A percentile compares a stretch with the other conserved stretches of the same genome.
Evolutionary conservation across 2,113 vertebrate genomes (phyloP).

Genomic region (Lepus americanus): DNA sequence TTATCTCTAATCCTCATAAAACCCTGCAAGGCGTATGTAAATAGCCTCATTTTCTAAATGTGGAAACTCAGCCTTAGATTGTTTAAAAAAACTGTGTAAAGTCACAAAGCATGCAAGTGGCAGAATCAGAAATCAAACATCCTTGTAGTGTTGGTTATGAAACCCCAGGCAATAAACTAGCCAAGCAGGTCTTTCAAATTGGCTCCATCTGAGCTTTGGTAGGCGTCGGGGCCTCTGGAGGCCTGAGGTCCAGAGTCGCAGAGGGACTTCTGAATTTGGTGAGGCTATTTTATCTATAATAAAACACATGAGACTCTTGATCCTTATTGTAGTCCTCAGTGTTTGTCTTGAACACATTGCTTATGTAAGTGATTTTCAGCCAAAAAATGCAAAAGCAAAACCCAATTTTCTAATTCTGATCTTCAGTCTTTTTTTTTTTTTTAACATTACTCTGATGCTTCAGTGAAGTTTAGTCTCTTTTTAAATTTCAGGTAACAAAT

Average conservation of each 20-base stretch:
- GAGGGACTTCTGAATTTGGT: not conserved
- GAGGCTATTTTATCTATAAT: not conserved
- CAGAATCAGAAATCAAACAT: slow-evolving; percentile 52
- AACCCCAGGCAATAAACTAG: not conserved
- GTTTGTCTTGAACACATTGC: not conserved
- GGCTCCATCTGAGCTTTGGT: not conserved
- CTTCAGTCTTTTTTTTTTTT: not conserved
- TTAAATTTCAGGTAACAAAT: not conserved
- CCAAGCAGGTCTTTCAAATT: slow-evolving; percentile 15
- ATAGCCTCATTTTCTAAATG: slow-evolving; percentile 61
- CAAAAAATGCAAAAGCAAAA: not conserved
- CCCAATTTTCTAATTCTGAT: not conserved
- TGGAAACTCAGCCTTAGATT: slow-evolving; percentile 28
- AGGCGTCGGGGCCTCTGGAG: not conserved
- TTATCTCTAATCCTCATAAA: slow-evolving; percentile 68
- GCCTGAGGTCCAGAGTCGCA: not conserved
- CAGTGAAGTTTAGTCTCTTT: not conserved
- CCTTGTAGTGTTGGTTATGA: not conserved
- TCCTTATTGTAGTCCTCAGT: not conserved
- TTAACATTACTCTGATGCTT: not conserved
- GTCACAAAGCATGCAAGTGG: slow-evolving; percentile 19
- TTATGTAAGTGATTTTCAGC: not conserved
- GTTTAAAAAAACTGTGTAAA: slow-evolving; percentile 41
- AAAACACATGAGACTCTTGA: not conserved
- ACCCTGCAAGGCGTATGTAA: slow-evolving; percentile 45